Percentiles rank a stretch among this genome's conserved stretches.
phyloP scores from a whole-genome alignment of 2,888 invertebrate species.

The Monoplex corrugatus region DNA sequence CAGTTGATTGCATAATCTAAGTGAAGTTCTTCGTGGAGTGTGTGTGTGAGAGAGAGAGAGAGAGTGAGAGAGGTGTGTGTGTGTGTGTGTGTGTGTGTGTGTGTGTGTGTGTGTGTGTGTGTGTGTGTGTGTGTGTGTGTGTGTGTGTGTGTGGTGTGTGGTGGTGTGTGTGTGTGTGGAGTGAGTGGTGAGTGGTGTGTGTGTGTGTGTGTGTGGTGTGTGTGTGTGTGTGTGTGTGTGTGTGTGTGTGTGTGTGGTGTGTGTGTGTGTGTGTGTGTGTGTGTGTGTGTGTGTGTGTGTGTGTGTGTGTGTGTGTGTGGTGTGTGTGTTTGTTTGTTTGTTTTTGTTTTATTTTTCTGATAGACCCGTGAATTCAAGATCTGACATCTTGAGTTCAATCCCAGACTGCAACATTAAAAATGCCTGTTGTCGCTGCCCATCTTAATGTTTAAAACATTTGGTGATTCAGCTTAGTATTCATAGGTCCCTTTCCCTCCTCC shows the following conservation, averaged over 20 bases:
- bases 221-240: not conserved
- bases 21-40: not conserved
- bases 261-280: not conserved
- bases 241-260: not conserved
- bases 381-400: no score
- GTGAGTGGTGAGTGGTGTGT: not conserved
- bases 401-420: no score
- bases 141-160: not conserved
- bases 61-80: not conserved
- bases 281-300: slow-evolving; percentile 6
- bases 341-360: no score
- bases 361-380: no score
- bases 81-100: not conserved
- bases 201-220: not conserved
- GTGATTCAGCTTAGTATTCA: no score
- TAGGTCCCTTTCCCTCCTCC: no score
- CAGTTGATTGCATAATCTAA: not conserved
- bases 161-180: not conserved
- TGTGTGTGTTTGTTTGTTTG: slow-evolving; percentile 8
- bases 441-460: no score
- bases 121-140: slow-evolving; percentile 9
- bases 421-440: no score
- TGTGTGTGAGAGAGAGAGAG: not conserved
- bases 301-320: slow-evolving; percentile 12
- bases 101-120: slow-evolving; percentile 19